Base-by-base conservation (phyloP, 2,888 invertebrate species). In the Idaea dimidiata region DNA sequence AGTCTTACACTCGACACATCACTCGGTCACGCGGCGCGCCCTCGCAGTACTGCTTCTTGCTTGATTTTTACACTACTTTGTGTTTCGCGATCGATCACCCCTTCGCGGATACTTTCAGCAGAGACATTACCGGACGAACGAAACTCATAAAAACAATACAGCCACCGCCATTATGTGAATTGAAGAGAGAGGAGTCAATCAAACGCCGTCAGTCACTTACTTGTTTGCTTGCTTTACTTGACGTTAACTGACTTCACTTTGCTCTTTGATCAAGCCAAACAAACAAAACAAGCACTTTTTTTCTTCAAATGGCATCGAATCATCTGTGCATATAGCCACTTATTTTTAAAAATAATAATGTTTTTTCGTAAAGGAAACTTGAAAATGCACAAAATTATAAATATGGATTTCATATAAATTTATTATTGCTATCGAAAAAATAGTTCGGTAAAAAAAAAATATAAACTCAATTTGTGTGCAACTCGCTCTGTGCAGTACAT, bases 141-240 rank as follows among this genome's bases (percentile, higher is more conserved):
- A 76, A 76, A 75, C 70, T 73, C 74, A 78, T 73, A 80, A 83
- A 84, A 85, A 85, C 79, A 89, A 88, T 80, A 87, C 81, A 81
- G 77, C 80, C 86, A 85, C 88, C 90, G 90, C 90, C 90, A 90
- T 90, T 90, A 90, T 71, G 90, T 90, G 89, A 90, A 71, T 80
- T 81, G 84, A 56, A 17, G 16, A 56, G 17, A 17, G 18, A 56
- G 18, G 17, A 56, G 6, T 56, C 17, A 56, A n/a, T 18, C 17
- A 16, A 56, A 16, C 56, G 17, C 14, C 17, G 17, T n/a, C 18
- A 56, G 18, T 18, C 17, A 17, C 56, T 14, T 14, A 17, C 18
- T 16, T 17, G 56, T 56, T 18, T 18, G 18, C 18, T 17, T 17
- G 56, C 17, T n/a, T 56, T 17, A 54, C 17, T n/a, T 54, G 54